Evolutionary conservation across 2,797 vertebrate species (phyloP).

Genomic region (Podarcis siculus): DNA sequence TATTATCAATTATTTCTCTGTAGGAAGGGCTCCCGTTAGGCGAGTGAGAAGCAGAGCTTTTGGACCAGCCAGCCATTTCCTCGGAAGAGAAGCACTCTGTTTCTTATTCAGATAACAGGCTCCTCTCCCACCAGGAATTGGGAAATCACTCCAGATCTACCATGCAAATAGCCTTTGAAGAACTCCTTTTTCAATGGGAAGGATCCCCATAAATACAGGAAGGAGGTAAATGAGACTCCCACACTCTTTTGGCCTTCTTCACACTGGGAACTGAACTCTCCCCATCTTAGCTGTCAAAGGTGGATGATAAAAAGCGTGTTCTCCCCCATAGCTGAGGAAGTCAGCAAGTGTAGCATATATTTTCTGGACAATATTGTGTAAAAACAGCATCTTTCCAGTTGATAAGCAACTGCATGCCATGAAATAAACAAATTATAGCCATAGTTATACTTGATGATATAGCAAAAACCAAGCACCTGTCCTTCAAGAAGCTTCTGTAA

Average conservation of each 20-base stretch:
- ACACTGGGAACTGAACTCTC: background rate
- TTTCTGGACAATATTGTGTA: background rate
- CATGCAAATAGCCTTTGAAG: background rate
- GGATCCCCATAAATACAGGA: background rate
- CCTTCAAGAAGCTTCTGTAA: conserved; percentile 87
- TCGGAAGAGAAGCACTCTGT: background rate
- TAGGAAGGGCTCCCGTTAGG: background rate
- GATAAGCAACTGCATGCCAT: background rate
- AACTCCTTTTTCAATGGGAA: background rate
- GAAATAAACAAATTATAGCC: background rate
- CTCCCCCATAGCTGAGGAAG: too few relatives aligned
- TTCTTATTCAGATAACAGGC: background rate
- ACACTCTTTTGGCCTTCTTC: too few relatives aligned
- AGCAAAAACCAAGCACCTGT: conserved; percentile 79
- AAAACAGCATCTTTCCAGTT: background rate
- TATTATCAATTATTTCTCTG: background rate
- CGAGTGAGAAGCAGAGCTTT: background rate
- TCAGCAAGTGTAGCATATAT: background rate
- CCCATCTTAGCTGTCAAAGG: background rate
- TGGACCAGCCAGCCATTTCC: background rate
- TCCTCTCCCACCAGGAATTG: background rate
- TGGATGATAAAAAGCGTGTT: background rate
- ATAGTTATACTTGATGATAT: conserved; percentile 16
- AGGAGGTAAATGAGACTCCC: background rate
- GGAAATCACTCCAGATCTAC: background rate